A percentile compares a stretch with the other conserved stretches of the same genome.
Conservation (phyloP, 1,140 invertebrate genomes). For the Lepidurus packardi region DNA sequence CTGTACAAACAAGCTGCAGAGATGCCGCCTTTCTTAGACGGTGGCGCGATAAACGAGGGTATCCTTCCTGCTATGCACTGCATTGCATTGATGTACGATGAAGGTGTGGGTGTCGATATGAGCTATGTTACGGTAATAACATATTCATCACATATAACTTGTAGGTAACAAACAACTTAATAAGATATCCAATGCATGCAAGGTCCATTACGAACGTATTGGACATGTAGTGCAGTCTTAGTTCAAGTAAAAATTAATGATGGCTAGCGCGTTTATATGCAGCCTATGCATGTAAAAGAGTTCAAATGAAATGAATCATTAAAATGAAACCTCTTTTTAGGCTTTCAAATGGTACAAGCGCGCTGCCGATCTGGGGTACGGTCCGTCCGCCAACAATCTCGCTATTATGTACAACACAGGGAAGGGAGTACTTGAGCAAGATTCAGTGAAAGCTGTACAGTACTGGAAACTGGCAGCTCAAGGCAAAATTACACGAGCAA, state of each 20-base stretch:
- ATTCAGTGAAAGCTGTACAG: conserved; percentile 31
- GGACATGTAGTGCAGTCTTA: not conserved
- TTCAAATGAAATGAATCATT: no score
- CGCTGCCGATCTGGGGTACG: conserved; percentile 25
- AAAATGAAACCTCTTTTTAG: not conserved
- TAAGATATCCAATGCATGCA: no score
- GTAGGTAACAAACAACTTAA: no score
- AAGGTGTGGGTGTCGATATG: not conserved
- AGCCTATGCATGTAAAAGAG: no score
- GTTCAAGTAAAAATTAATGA: no score
- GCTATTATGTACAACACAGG: conserved; percentile 3
- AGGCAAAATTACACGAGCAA: conserved; percentile 22
- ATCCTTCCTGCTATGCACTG: not conserved
- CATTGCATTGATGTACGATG: not conserved
- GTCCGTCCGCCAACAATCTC: conserved; percentile 32
- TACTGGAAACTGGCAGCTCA: conserved; percentile 32
- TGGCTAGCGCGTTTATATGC: no score
- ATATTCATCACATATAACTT: no score
- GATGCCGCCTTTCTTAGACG: not conserved
- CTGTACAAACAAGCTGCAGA: not conserved
- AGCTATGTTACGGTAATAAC: not conserved
- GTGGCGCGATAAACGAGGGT: not conserved
- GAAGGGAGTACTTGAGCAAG: not conserved
- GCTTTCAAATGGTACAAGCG: conserved; percentile 30
- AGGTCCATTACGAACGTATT: not conserved